These are phyloP conservation scores for Nomada ruficornis DNA, from an alignment of 2,888 invertebrate genomes.

Conservation along the genomic window DNA sequence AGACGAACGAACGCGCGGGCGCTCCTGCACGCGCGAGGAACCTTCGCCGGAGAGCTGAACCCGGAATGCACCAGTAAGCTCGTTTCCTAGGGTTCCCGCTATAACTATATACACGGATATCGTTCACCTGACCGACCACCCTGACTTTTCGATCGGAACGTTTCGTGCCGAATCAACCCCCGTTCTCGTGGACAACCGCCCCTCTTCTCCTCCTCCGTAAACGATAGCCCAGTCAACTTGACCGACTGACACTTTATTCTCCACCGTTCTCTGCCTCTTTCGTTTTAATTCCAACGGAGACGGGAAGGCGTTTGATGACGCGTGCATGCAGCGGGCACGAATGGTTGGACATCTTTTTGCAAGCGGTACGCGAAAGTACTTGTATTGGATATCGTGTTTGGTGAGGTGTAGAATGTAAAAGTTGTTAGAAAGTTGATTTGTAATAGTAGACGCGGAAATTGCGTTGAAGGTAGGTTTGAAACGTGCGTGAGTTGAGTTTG, in stretches of 20 bases:
- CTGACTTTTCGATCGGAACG: slow-evolving; percentile 69
- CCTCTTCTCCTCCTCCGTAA: not conserved
- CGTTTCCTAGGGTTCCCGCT: slow-evolving; percentile 71
- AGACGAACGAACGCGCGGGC: slow-evolving; percentile 76
- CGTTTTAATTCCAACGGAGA: slow-evolving; percentile 6
- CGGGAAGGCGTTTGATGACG: not conserved
- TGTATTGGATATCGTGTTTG: not conserved
- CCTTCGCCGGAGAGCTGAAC: slow-evolving; percentile 71
- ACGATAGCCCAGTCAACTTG: slow-evolving; percentile 14
- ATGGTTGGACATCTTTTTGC: not conserved
- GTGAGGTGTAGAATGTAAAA: not conserved
- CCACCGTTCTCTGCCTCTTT: not conserved
- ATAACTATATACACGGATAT: slow-evolving; percentile 70
- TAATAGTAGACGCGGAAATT: not conserved
- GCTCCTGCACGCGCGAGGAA: slow-evolving; percentile 72
- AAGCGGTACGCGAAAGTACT: not conserved
- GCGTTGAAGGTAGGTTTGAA: not conserved
- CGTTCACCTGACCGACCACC: slow-evolving; percentile 73
- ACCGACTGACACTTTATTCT: slow-evolving; percentile 4
- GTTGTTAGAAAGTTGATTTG: not conserved
- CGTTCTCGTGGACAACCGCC: slow-evolving; percentile 19
- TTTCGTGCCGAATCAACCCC: slow-evolving; percentile 60
- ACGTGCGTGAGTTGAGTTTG: not conserved
- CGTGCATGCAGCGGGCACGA: not conserved
- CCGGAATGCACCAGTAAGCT: slow-evolving; percentile 73